Conservation (phyloP, 1,140 invertebrate species). For the Pissodes strobi region DNA sequence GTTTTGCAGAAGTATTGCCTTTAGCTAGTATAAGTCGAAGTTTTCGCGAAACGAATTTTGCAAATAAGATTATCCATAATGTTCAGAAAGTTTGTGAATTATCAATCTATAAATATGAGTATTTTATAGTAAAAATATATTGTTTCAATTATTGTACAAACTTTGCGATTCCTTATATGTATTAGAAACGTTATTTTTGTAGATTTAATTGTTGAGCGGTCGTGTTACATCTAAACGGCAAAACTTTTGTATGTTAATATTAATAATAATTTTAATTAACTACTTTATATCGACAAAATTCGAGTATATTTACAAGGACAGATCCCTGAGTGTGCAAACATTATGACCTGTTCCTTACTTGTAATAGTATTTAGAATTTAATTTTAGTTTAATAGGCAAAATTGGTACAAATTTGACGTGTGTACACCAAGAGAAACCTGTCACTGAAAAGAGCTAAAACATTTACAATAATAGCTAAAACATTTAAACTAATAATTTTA, state of each 20-base stretch:
- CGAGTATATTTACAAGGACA: constrained; percentile 12
- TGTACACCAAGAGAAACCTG: constrained; percentile 30
- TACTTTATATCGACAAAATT: constrained; percentile 15
- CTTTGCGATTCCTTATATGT: constrained; percentile 20
- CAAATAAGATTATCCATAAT: not conserved
- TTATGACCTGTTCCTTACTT: constrained; percentile 14
- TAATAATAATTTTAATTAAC: not conserved
- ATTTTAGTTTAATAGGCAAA: constrained; percentile 14
- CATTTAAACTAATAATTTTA: too few species aligned
- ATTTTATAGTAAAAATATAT: constrained; percentile 24
- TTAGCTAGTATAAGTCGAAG: not conserved
- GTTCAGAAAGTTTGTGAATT: not conserved
- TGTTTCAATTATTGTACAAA: constrained; percentile 34
- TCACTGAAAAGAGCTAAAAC: constrained; percentile 19
- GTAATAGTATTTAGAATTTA: constrained; percentile 11
- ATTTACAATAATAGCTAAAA: not conserved
- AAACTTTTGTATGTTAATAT: not conserved
- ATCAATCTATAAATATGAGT: not conserved
- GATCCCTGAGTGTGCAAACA: constrained; percentile 27
- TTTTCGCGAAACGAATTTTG: not conserved
- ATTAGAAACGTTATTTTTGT: not conserved
- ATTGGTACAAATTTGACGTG: constrained; percentile 7
- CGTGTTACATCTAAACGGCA: too few species aligned
- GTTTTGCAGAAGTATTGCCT: constrained; percentile 12
- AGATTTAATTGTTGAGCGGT: constrained; percentile 24